These are phyloP conservation scores for Mamestra configurata DNA, from an alignment of 1,140 invertebrate species.

Conservation along the genomic window DNA sequence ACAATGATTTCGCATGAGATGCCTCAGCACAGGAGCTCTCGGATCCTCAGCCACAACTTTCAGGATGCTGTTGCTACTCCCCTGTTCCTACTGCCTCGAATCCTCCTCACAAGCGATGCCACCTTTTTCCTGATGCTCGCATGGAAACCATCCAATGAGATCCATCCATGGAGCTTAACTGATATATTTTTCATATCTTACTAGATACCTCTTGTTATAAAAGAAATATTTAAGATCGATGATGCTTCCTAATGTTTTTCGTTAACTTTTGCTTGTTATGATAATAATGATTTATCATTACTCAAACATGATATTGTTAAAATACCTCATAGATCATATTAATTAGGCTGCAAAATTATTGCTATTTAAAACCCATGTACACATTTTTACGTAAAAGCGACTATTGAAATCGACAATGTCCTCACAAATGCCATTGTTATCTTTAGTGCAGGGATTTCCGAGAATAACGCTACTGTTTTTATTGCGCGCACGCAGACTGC, in stretches of 20 bases:
- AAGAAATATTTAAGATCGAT: neutral
- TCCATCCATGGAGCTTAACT: neutral
- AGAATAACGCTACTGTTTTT: conserved; percentile 35
- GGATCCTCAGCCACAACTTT: too few relatives aligned
- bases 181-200: neutral
- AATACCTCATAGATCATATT: too few relatives aligned
- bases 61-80: too few relatives aligned
- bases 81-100: too few relatives aligned
- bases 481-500: conserved; percentile 30
- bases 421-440: conserved; percentile 1
- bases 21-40: too few relatives aligned
- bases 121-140: too few relatives aligned
- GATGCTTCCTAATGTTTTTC: neutral
- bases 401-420: neutral
- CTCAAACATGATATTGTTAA: too few relatives aligned
- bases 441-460: conserved; percentile 42
- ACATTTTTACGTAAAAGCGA: neutral
- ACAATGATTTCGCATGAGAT: too few relatives aligned
- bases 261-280: neutral
- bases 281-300: too few relatives aligned
- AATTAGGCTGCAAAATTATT: too few relatives aligned
- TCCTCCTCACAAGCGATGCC: too few relatives aligned
- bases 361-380: neutral
- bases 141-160: too few relatives aligned
- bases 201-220: neutral